Evolutionary conservation across 2,888 invertebrate species (phyloP).

Genomic region (Aphodius granarius): DNA sequence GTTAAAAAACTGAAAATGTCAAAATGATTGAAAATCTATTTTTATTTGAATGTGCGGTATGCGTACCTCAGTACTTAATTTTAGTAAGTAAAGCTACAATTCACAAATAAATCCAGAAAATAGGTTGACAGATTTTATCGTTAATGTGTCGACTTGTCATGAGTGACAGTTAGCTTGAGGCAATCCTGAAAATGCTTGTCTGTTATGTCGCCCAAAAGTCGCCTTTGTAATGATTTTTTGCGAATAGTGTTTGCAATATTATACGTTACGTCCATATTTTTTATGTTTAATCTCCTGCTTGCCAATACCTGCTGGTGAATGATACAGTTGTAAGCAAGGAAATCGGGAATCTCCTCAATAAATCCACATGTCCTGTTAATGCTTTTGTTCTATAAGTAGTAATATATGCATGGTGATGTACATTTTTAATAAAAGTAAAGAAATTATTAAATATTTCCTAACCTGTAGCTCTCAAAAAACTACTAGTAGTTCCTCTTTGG

Average conservation of each 20-base stretch:
- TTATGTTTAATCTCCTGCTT: too few species aligned
- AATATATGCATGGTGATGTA: slow-evolving; percentile 30
- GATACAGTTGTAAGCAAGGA: slow-evolving; percentile 27
- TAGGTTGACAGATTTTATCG: too few species aligned
- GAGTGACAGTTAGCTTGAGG: too few species aligned
- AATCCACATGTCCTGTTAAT: slow-evolving; percentile 29
- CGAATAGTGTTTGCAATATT: slow-evolving; percentile 32
- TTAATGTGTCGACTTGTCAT: too few species aligned
- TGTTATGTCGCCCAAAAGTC: slow-evolving; percentile 28
- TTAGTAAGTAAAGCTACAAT: too few species aligned
- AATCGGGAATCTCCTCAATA: slow-evolving; percentile 28
- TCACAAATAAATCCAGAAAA: too few species aligned
- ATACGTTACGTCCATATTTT: slow-evolving; percentile 27
- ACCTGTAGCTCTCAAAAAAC: slow-evolving; percentile 33
- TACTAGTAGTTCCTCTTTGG: slow-evolving; percentile 32
- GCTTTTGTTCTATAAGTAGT: slow-evolving; percentile 29
- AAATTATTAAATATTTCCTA: slow-evolving; percentile 33
- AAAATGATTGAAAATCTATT: too few species aligned
- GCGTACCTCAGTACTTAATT: too few species aligned
- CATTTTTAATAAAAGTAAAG: slow-evolving; percentile 23
- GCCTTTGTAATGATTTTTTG: slow-evolving; percentile 28
- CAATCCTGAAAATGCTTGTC: too few species aligned
- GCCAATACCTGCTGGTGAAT: slow-evolving; percentile 28
- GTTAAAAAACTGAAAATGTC: too few species aligned
- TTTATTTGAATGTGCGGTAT: too few species aligned